Conservation (phyloP, 2,888 invertebrate species). For the Tetragnatha montana region DNA sequence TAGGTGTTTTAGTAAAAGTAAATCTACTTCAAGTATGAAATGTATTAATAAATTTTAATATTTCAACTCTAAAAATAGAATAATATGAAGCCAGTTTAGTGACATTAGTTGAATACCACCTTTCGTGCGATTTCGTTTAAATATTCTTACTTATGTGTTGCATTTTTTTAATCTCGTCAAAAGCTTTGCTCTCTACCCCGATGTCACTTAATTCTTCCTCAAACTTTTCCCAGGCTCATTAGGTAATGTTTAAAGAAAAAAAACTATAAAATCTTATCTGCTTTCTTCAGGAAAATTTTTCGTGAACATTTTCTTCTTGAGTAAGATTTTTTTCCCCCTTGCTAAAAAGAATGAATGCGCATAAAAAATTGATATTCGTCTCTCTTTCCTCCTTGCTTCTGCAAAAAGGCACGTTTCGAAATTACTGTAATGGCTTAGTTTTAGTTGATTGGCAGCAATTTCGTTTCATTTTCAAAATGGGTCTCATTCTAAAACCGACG, state of each 20-base stretch:
- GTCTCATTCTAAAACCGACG: background rate
- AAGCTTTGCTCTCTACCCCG: background rate
- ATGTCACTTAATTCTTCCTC: background rate
- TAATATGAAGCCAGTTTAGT: no score
- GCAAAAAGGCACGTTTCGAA: background rate
- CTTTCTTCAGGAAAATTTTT: conserved; percentile 22
- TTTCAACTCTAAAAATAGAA: no score
- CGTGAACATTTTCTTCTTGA: background rate
- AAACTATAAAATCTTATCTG: background rate
- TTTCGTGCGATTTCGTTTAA: no score
- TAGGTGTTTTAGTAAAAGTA: no score
- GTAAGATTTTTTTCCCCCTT: conserved; percentile 4
- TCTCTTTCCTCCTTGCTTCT: background rate
- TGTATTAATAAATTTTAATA: no score
- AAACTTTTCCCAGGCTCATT: conserved; percentile 14
- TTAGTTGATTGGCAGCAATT: conserved; percentile 30
- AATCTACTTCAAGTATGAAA: no score
- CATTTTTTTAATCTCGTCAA: background rate
- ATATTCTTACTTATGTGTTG: background rate
- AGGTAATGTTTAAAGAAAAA: conserved; percentile 23
- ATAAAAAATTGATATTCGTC: conserved; percentile 1
- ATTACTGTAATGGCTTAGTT: conserved; percentile 16
- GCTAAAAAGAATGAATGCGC: background rate
- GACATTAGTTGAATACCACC: no score
- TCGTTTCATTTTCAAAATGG: conserved; percentile 26